Percentiles rank a stretch among this genome's conserved stretches.
Evolutionary conservation across 2,888 invertebrate genomes (phyloP).

Genomic region (Dasysyrphus albostriatus): DNA sequence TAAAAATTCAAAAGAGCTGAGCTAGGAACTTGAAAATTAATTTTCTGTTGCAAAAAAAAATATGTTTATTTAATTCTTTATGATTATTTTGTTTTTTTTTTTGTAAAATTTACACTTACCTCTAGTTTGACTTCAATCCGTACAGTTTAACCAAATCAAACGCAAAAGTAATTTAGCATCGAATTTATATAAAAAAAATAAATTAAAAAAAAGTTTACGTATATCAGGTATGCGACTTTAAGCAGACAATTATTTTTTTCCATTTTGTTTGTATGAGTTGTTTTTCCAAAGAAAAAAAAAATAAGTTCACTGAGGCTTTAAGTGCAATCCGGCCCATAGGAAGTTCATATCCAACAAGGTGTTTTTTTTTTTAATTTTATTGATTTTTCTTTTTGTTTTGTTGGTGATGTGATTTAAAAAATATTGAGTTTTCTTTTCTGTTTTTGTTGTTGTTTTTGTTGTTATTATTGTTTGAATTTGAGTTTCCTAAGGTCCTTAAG

Average conservation of each 20-base stretch:
- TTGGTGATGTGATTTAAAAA: constrained; percentile 46
- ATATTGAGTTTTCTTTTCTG: constrained; percentile 43
- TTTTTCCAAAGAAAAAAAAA: constrained; percentile 34
- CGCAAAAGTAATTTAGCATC: constrained; percentile 25
- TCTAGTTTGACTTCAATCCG: constrained; percentile 50
- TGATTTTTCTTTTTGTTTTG: constrained; percentile 37
- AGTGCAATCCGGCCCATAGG: constrained; percentile 48
- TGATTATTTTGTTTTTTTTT: neutral
- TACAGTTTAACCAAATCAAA: constrained; percentile 48
- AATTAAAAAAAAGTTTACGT: constrained; percentile 65
- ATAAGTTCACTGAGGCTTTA: constrained; percentile 47
- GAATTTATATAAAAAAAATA: constrained; percentile 23
- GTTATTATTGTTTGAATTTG: constrained; percentile 43
- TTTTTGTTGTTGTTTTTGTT: constrained; percentile 35
- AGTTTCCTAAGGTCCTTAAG: constrained; percentile 61
- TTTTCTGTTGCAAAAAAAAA: neutral
- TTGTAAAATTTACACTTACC: constrained; percentile 51
- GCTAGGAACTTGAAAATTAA: neutral
- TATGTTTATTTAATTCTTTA: neutral
- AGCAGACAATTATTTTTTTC: constrained; percentile 35
- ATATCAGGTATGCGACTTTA: constrained; percentile 74
- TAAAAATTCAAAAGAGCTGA: constrained; percentile 14
- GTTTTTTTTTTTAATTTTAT: constrained; percentile 5
- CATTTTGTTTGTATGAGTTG: constrained; percentile 32
- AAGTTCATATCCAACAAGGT: constrained; percentile 52